Base-by-base conservation (phyloP, 2,113 vertebrate genomes). In the Callipepla californica region DNA sequence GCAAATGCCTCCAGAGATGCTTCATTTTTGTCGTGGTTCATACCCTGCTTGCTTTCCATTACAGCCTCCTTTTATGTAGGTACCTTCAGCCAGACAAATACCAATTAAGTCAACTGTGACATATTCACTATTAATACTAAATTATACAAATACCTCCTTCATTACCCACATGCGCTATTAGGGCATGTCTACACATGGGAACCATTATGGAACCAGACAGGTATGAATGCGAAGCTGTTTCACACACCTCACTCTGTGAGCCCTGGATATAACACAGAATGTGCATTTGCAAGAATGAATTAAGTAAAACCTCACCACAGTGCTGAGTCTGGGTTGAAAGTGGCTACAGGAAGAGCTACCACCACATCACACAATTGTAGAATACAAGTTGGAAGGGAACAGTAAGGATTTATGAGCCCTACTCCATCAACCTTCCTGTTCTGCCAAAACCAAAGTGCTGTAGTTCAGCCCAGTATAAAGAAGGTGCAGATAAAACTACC, bases 61-160 rank as follows among this genome's bases (percentile, higher is more conserved):
- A 72, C 32, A 82, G 32, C n/a, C 55, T 85, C n/a, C 73, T 94
- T 93, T 95, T 82, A 92, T 90, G 63, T 87, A 87, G 59, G 59
- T 66, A 53, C 55, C 73, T 83, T 53, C 80, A 85, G 66, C 32
- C 53, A 92, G 55, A 80, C 68, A 45, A 90, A 4, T 53, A 85
- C 73, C 53, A 86, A 76, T 90, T 76, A 85, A 82, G 48, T 38
- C 62, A 80, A 22, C 32, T 69, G 63, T 30, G 53, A 90, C 76
- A 68, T 15, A 61, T 2, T 62, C 30, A 36, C n/a, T 80, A 34
- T 82, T 87, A 93, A 91, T 65, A 82, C n/a, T 82, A 69, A 65
- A 61, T 83, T 82, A 66, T 26, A 82, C 72, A 85, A 93, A 40
- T 70, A 92, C 3, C 77, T 66, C 80, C 36, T 25, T 74, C 48